Percentiles rank a stretch among this genome's conserved stretches.
Evolutionary conservation across 2,797 vertebrate genomes (phyloP).

Genomic region (Sebastes dallii): DNA sequence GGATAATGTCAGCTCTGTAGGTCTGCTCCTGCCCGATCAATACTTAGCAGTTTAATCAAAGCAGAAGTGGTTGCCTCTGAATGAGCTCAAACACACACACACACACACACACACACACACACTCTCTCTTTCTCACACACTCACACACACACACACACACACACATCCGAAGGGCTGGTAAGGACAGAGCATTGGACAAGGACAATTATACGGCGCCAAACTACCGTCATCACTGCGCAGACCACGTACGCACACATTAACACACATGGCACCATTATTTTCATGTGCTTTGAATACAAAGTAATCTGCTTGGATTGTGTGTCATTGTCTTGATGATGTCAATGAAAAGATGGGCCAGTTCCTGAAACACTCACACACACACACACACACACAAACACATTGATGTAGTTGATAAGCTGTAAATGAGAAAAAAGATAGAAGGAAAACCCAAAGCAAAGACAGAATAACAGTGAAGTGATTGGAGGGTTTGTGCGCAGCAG

Average conservation of each 20-base stretch:
- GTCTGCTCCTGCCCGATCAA: slow-evolving; percentile 45
- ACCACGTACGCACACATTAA: slow-evolving; percentile 1
- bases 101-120: background rate
- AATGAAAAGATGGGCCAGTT: background rate
- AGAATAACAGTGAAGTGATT: too few species aligned
- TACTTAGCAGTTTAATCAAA: slow-evolving; percentile 65
- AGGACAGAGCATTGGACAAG: slow-evolving; percentile 51
- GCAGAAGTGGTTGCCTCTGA: slow-evolving; percentile 40
- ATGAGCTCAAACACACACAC: slow-evolving; percentile 3
- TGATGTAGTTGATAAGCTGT: background rate
- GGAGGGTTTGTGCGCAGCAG: too few species aligned
- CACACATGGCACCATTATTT: slow-evolving; percentile 7
- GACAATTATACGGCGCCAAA: slow-evolving; percentile 40
- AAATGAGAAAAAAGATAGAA: background rate
- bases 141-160: background rate
- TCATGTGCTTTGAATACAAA: slow-evolving; percentile 47
- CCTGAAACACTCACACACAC: background rate
- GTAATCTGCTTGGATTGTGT: background rate
- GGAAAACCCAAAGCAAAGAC: background rate
- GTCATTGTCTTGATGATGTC: background rate
- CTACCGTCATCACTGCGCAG: slow-evolving; percentile 34
- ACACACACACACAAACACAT: background rate
- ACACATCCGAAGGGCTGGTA: slow-evolving; percentile 29
- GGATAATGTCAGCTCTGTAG: slow-evolving; percentile 38
- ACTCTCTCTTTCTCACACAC: background rate